Evolutionary conservation across 2,888 invertebrate species (phyloP).

Genomic region (Patella depressa): DNA sequence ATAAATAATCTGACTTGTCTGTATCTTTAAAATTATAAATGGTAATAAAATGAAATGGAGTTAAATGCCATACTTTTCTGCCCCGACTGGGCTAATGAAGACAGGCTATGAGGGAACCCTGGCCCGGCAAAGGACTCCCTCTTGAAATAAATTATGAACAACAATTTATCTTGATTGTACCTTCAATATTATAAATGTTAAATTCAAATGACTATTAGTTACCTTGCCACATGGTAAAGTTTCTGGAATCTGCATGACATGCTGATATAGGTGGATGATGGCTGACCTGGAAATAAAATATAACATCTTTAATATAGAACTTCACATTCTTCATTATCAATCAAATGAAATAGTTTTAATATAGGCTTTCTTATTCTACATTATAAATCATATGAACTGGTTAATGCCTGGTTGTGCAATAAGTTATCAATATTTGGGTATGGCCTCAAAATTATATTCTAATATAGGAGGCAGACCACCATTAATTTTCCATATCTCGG

Average conservation of each 20-base stretch:
- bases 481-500: too few relatives aligned
- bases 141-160: too few relatives aligned
- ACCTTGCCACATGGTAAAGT: conserved; percentile 84
- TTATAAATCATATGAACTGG: too few relatives aligned
- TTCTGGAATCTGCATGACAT: conserved; percentile 83
- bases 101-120: background rate
- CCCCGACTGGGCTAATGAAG: background rate
- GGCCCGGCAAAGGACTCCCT: too few relatives aligned
- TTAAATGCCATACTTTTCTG: background rate
- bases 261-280: conserved; percentile 89
- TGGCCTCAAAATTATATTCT: background rate
- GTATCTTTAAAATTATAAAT: too few relatives aligned
- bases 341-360: background rate
- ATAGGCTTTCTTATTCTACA: too few relatives aligned
- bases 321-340: too few relatives aligned
- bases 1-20: too few relatives aligned
- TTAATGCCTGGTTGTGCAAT: background rate
- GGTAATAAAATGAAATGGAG: too few relatives aligned
- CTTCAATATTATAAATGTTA: too few relatives aligned
- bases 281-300: conserved; percentile 76
- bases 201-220: conserved; percentile 12
- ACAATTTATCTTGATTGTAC: too few relatives aligned
- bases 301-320: background rate
- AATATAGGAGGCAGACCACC: too few relatives aligned
- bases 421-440: background rate